Base-by-base conservation (phyloP, 2,797 vertebrate species). In the Agapornis canus region DNA sequence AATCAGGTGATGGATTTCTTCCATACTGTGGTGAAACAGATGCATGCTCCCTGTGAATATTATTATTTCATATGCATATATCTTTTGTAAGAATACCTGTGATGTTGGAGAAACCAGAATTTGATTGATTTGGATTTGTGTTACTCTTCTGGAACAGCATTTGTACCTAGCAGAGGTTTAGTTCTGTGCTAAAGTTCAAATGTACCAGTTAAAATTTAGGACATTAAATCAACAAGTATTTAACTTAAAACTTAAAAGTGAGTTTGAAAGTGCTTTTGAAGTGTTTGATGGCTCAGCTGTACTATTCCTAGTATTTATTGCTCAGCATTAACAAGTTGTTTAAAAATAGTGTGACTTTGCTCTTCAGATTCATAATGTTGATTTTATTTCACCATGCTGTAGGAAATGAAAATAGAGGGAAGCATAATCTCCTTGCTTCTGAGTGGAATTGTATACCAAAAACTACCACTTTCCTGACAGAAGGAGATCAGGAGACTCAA, bases 361-460 rank as follows among this genome's bases (percentile, higher is more conserved):
- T 92, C 26, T 94, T 77, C 66, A 72, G 48, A 91, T 94, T 91
- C 76, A 87, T 64, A 49, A 47, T 51, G 31, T 70, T 89, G 26
- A 14, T 90, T 95, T 86, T 95, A 70, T 82, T 94, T 91, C 76
- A 73, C 40, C 17, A 4, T 72, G 47, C 97, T 97, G 54, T 95
- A 99, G 99, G 98, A 95, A 97, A 97, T 73, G 98, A 98, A 90
- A 97, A 96, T 13, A 98, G 98, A 97, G 97, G 96, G 72, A 99
- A 99, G 95, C 98, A 98, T 96, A 99, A 98, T 96, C 98, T 98
- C 94, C 98, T 99, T 95, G 97, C 98, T 75, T 98, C 99, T 48
- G 99, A 99, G 84, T 99, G 99, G 97, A 99, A 97, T 2, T 98
- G 97, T 90, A 89, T 98, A 96, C 97, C 99, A 60, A 99, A 99